Evolutionary conservation across 92 coral and sea anemone species (phyloP), one percentile per base, ranked within the genome.

Genomic region (Siderastrea siderea): DNA sequence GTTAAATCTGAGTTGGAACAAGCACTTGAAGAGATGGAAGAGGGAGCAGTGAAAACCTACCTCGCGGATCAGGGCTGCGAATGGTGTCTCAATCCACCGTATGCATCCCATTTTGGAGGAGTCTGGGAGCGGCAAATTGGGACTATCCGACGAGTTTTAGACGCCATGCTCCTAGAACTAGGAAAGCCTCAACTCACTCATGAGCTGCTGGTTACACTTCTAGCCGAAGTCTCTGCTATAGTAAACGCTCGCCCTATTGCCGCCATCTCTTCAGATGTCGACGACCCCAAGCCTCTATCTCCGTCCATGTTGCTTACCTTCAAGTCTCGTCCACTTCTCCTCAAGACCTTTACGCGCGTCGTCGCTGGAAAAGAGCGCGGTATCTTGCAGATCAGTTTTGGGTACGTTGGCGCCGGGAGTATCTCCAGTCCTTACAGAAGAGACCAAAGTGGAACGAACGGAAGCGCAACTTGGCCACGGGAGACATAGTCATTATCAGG

Each of bases 291-390:
- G 38, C 38, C 38, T 26, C 38, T 26, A 26, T 26, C 38, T 26
- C 38, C 38, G 38, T 26, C 75, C 11, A 70, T 70, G 75, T 48
- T 70, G 48, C 75, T 70, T 3, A 13, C 75, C 43, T 70, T 43
- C 1, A 71, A 71, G 53, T 13, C 52, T 71, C 77, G 77, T 8
- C 77, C 77, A 71, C 77, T 71, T 71, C 54, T 71, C 73, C 84
- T 38, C 55, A 80, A 80, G 84, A 80, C 84, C 49, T 80, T 49
- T 62, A 80, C 74, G 84, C 84, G 16, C 84, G 84, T 9, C 68
- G 74, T 46, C 84, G 74, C 11, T 80, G 84, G 84, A 80, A 52
- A 61, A 80, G 84, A 45, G 84, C 47, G 43, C 84, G 44, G 44
- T 71, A 71, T 19, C 53, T 71, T 47, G 75, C 38, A 26, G 38